Evolutionary conservation across 2,113 vertebrate species (phyloP).

Genomic region (Burhinus oedicnemus): DNA sequence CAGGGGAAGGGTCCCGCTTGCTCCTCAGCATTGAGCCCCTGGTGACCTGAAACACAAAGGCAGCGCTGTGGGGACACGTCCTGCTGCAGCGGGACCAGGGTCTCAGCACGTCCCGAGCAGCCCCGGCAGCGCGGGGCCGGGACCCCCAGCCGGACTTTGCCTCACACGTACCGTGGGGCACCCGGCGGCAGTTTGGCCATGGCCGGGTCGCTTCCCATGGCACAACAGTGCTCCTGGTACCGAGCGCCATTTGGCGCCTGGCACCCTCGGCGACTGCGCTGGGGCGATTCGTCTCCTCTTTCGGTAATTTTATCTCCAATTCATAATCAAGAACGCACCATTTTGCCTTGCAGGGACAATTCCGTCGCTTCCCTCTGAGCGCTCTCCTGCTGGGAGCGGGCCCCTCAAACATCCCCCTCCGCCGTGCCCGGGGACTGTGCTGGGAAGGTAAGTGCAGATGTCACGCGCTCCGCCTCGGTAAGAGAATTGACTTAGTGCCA

Average conservation of each 20-base stretch:
- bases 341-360: not conserved
- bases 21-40: not conserved
- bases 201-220: not conserved
- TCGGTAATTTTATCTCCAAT: not conserved
- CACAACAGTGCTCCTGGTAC: rapidly evolving
- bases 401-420: not conserved
- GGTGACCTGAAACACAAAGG: not conserved
- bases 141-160: not conserved
- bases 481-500: not conserved
- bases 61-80: not conserved
- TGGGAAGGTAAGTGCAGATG: not conserved
- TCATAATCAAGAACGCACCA: not conserved
- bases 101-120: not conserved
- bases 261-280: not conserved
- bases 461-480: not conserved
- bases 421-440: not conserved
- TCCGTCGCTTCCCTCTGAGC: no score
- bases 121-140: rapidly evolving
- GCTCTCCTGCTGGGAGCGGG: not conserved
- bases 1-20: not conserved
- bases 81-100: not conserved
- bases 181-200: no score
- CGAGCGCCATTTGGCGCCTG: rapidly evolving
- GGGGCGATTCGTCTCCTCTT: not conserved
- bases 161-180: rapidly evolving